Evolutionary conservation across 2,888 invertebrate genomes (phyloP), one percentile per base, ranked within the genome.

Genomic region (Agonopterix heracliana): DNA sequence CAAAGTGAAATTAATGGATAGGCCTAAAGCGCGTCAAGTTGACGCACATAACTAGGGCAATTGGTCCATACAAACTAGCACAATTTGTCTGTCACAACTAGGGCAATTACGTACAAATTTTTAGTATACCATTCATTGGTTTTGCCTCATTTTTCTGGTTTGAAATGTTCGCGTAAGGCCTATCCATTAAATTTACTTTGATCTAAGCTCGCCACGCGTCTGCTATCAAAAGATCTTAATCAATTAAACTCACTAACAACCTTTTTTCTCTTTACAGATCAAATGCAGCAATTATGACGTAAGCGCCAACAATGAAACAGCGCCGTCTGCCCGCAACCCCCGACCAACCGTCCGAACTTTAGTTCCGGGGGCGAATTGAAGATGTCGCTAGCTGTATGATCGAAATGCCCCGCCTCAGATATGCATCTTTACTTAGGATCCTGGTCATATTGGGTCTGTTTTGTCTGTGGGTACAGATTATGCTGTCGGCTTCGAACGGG

Each of bases 331-430:
- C n/a, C 5, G 38, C 38, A 38, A 9, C n/a, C 38, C 38, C 10
- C 38, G 10, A 38, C 38, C 38, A n/a, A 38, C 10, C 38, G 38
- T 26, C 26, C 26, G 26, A 26, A 26, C 26, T 26, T 5, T 26
- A 26, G 26, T 26, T 26, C 26, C 26, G 26, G 26, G 26, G 26
- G 26, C 26, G 26, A 26, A 26, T 26, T 26, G 26, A 46, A 50
- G 42, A 46, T 38, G 26, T 26, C 26, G 47, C 45, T 13, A 44
- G 35, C 34, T 36, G 11, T 12, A 5, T 66, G 67, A 61, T 60
- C 63, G 69, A 60, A 86, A 92, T 88, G 87, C 89, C 87, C 55
- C 78, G 89, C 43, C 55, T 89, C 61, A 81, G 78, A 65, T 88
- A 84, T 75, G 82, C 78, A 14, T 77, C 87, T n/a, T 63, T 86